Evolutionary conservation across 2,888 invertebrate genomes (phyloP), one percentile per base, ranked within the genome.

Genomic region (Electrophaes corylata): DNA sequence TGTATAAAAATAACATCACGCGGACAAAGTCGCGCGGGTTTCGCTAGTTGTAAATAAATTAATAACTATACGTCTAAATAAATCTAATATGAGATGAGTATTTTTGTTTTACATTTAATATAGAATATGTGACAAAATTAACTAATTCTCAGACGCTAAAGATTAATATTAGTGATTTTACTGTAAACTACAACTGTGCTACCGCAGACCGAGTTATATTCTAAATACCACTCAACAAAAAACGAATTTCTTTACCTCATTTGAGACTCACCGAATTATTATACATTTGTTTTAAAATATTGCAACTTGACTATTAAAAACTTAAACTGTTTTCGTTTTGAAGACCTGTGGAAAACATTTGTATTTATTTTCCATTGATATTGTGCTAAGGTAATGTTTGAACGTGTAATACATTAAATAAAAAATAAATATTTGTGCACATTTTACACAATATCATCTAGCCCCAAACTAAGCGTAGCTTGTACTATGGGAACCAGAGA

Each of bases 271-370:
- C 88, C 88, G 78, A 68, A 62, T 51, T 64, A 71, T 65, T 60
- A 63, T 73, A 78, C 68, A 78, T 71, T 79, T 74, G 76, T 75
- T 76, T 76, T 79, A 76, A 70, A 73, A 66, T 78, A 75, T 80
- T 76, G 73, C 65, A 70, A 67, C 60, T 70, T 64, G 55, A 54
- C 48, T 68, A 77, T 82, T 85, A 86, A 78, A 67, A 85, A 87
- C 83, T 87, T 86, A 87, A 83, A 75, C 81, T 81, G 76, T 72
- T 82, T 72, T 86, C 86, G 65, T 86, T 86, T 67, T 75, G 81
- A 71, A 70, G 84, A 89, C 90, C 90, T 90, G 90, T 65, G 86
- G 69, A 90, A 87, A 77, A 86, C 54, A 52, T 56, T 57, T 49
- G 50, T 33, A 53, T 66, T 55, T 64, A 65, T 49, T 58, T 70